Conservation (phyloP, 2,113 vertebrate species). For the Hippocampus mohnikei region DNA sequence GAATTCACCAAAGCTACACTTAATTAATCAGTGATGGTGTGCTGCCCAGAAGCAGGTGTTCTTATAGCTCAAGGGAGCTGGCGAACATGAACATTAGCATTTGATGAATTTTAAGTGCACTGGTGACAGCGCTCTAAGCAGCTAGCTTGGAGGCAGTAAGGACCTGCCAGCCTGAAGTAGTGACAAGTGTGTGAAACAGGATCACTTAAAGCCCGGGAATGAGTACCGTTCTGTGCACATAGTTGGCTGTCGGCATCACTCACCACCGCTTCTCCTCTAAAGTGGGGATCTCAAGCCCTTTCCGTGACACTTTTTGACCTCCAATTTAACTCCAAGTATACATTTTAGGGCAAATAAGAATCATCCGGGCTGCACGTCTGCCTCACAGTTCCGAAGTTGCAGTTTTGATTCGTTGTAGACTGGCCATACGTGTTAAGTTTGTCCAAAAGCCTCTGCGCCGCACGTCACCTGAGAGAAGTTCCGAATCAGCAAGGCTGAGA, state of each 20-base stretch:
- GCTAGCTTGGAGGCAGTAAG: conserved; percentile 50
- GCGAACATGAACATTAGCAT: conserved; percentile 49
- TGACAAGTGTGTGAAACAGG: conserved; percentile 74
- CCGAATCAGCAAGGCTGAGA: too few relatives aligned
- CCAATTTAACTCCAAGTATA: neutral
- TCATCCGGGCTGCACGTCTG: too few relatives aligned
- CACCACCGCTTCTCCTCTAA: conserved; percentile 44
- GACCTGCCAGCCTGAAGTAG: conserved; percentile 55
- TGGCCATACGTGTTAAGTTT: too few relatives aligned
- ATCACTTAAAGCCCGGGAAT: conserved; percentile 62
- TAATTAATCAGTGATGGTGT: neutral
- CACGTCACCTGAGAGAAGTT: too few relatives aligned
- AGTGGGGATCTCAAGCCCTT: neutral
- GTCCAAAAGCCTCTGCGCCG: too few relatives aligned
- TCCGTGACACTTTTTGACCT: neutral
- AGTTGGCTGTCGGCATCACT: conserved; percentile 36
- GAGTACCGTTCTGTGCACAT: conserved; percentile 45
- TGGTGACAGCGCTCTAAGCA: conserved; percentile 59
- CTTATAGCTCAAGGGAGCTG: conserved; percentile 19
- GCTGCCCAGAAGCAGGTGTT: conserved; percentile 35
- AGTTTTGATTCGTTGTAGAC: too few relatives aligned
- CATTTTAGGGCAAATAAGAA: too few relatives aligned
- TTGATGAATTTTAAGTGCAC: conserved; percentile 54
- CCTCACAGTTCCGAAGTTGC: too few relatives aligned
- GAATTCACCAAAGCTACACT: neutral